phyloP scores from a whole-genome alignment of 2,797 vertebrate species.

The Florisuga fusca region DNA sequence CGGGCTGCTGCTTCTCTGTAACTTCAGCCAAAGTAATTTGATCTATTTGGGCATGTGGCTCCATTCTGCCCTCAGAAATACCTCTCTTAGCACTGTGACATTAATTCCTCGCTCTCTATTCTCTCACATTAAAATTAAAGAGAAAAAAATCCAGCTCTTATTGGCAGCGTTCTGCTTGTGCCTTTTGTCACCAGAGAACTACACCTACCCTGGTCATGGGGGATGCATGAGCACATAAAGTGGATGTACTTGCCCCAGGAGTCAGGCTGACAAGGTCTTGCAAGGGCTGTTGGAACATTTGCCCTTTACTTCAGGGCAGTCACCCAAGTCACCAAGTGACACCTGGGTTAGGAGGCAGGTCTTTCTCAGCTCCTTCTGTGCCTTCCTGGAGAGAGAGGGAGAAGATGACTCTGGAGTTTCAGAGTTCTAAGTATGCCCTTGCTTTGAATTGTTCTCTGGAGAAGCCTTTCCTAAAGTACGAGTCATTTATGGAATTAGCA shows the following conservation, averaged over 20 bases:
- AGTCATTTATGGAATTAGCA: neutral
- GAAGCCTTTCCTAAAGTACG: neutral
- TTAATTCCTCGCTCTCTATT: neutral
- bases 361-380: neutral
- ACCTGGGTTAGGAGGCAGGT: neutral
- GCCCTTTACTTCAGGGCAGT: neutral
- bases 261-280: neutral
- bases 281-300: neutral
- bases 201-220: neutral
- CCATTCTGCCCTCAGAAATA: constrained; percentile 13
- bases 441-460: neutral
- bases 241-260: neutral
- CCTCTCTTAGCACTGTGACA: neutral
- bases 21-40: neutral
- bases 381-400: neutral
- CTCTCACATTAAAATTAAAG: neutral
- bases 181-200: neutral
- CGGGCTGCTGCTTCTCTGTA: neutral
- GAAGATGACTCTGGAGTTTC: neutral
- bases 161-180: neutral
- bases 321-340: neutral
- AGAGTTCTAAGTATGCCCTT: neutral
- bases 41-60: neutral
- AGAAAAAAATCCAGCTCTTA: neutral
- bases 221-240: accelerated